Base-by-base conservation (phyloP, 2,797 vertebrate species). In the Bovichtus variegatus region DNA sequence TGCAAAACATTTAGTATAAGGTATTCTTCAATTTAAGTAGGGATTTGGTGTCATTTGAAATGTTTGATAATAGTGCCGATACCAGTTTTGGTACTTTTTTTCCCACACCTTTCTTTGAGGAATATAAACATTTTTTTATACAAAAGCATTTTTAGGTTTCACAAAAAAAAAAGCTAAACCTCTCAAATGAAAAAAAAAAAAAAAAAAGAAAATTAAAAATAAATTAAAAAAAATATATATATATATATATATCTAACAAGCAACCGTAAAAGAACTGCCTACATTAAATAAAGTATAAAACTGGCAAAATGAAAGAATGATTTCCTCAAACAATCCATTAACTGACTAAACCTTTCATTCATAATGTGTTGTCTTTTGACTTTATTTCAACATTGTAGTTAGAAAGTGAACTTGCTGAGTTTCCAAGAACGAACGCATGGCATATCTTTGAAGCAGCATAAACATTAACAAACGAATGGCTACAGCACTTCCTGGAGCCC, bases 401-500 rank as follows among this genome's bases (percentile, higher is more conserved):
- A 13, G 38, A 58, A 58, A 21, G 12, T 47, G 11, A 38, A 46
- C 25, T 36, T 50, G n/a, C 21, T 5, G 15, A 44, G n/a, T 43
- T 66, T 47, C 36, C 11, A 25, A 71, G 27, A 64, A 53, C 5
- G 0, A 74, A 46, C 6, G 43, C n/a, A 27, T 13, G 10, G 25
- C 5, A 1, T 21, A 34, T 65, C 44, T 65, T 60, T 23, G 38
- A 57, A 79, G 64, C 55, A 46, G 40, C 38, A 74, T 50, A 31
- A 4, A 74, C 16, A 43, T 21, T 9, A 23, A 41, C 12, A n/a
- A 62, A 55, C 15, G 6, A 61, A 68, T 8, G 13, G 38, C 23
- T 29, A 5, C 46, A 59, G n/a, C 21, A 5, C 3, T 77, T 74
- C 65, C 64, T 58, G 61, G 10, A 23, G 55, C 49, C 29, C 21